Evolutionary conservation across 1,140 invertebrate genomes (phyloP), one percentile per base, ranked within the genome.

Genomic region (Atta texana): DNA sequence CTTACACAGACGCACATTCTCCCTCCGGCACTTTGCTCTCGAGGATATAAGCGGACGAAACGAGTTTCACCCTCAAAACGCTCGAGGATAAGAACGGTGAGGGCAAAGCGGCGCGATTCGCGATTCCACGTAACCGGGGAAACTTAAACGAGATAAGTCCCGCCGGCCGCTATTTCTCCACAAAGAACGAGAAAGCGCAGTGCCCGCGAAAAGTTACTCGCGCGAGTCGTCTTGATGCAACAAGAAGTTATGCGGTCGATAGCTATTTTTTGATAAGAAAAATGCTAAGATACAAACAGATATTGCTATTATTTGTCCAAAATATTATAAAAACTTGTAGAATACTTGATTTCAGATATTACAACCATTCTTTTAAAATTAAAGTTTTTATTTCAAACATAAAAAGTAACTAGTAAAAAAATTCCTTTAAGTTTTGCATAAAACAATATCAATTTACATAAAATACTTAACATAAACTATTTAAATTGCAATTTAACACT

Each of bases 21-120:
- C 53, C 59, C 24, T 31, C 66, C 53, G 64, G 77, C 87, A 76
- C 44, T 90, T 87, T 72, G 85, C 89, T 90, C 77, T 90, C 88
- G 89, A 89, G 89, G 66, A 78, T 78, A 75, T 87, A 90, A 89
- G 77, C 78, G 76, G 55, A 78, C 68, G 89, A 87, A 90, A 90
- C 88, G 85, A 87, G 85, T 82, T 68, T 61, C 69, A 76, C 57
- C 87, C 68, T 34, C 72, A 59, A 86, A 87, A 87, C 66, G 53
- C 80, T 76, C 34, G 59, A 39, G 71, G 66, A 63, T 75, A 87
- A 76, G 85, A 85, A 89, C 55, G 76, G 66, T 55, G 12, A 69
- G 68, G 34, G 80, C 34, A 82, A 74, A 82, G 53, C 78, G 78
- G 66, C 34, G 53, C 78, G 66, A 82, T 82, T 55, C 68, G 80